phyloP scores from a whole-genome alignment of 2,888 invertebrate genomes.

The Ochropleura plecta region DNA sequence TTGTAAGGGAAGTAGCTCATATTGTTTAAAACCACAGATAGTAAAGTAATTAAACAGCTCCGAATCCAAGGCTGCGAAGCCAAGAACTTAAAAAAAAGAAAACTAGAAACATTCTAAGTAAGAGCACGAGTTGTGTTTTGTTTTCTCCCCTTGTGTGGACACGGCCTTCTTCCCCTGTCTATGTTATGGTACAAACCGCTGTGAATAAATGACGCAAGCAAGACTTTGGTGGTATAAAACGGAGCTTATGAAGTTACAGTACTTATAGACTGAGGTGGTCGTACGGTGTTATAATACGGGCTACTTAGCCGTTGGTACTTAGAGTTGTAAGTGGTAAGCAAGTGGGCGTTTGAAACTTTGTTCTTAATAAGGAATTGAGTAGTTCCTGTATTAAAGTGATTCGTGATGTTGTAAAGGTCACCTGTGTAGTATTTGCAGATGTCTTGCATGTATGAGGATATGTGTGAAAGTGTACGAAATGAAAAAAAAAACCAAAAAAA shows the following conservation, averaged over 20 bases:
- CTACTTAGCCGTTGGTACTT: slow-evolving; percentile 19
- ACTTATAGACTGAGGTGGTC: slow-evolving; percentile 30
- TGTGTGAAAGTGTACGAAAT: background rate
- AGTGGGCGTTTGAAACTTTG: slow-evolving; percentile 22
- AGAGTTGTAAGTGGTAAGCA: slow-evolving; percentile 9
- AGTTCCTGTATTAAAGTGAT: background rate
- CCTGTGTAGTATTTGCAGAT: background rate
- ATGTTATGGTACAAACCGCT: slow-evolving; percentile 9
- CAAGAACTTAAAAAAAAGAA: too few relatives aligned
- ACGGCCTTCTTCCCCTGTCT: slow-evolving; percentile 8
- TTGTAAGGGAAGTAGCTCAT: too few relatives aligned
- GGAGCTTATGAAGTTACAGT: slow-evolving; percentile 52
- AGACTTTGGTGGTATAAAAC: slow-evolving; percentile 44
- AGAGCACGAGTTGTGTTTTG: background rate
- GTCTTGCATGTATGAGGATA: background rate
- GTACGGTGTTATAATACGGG: slow-evolving; percentile 35
- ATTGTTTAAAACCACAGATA: too few relatives aligned
- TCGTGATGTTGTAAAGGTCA: background rate
- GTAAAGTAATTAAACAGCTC: too few relatives aligned
- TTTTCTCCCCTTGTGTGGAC: background rate
- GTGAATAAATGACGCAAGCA: slow-evolving; percentile 48
- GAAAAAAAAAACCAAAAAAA: too few relatives aligned
- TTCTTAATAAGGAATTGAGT: background rate
- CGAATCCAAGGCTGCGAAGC: too few relatives aligned
- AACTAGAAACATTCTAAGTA: background rate